A percentile compares a stretch with the other conserved stretches of the same genome.
Conservation (phyloP, 2,797 vertebrate species). For the Cottoperca gobio region DNA sequence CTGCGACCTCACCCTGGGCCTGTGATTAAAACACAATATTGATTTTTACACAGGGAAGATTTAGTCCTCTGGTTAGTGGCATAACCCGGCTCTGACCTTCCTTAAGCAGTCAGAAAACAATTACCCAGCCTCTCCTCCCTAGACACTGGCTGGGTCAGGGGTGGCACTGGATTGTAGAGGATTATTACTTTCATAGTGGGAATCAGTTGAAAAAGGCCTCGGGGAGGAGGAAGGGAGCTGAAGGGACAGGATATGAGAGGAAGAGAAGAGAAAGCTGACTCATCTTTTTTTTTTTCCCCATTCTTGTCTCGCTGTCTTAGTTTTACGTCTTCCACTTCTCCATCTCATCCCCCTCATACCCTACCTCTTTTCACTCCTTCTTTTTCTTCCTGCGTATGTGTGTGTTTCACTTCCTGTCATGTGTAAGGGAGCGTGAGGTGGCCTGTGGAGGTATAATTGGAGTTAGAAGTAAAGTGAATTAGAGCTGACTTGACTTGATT, state of each 20-base stretch:
- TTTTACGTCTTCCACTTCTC: conserved; percentile 30
- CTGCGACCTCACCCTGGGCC: not conserved
- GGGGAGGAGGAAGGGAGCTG: conserved; percentile 23
- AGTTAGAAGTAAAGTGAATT: conserved; percentile 64
- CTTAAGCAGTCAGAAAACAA: conserved; percentile 74
- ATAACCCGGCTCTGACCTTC: conserved; percentile 49
- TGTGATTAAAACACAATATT: conserved; percentile 71
- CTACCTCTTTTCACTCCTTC: conserved; percentile 14
- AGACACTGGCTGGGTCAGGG: conserved; percentile 66
- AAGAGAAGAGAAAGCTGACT: conserved; percentile 23
- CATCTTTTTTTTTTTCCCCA: conserved; percentile 35
- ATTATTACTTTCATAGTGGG: conserved; percentile 72
- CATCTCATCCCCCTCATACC: conserved; percentile 20
- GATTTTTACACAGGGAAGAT: conserved; percentile 55
- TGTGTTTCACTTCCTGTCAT: conserved; percentile 42
- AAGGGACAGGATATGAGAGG: conserved; percentile 24
- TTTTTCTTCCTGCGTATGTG: not conserved
- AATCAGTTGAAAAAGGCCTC: conserved; percentile 58
- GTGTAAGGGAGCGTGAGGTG: conserved; percentile 29
- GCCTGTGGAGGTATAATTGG: conserved; percentile 63
- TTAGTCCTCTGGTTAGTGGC: conserved; percentile 38
- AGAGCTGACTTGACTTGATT: conserved; percentile 62
- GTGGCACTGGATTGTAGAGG: conserved; percentile 59
- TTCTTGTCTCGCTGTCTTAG: conserved; percentile 28
- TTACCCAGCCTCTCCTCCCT: conserved; percentile 58